Base-by-base conservation (phyloP, 30 jellyfish, hydroid and myxozoan genomes). In the Aurelia aurita region DNA sequence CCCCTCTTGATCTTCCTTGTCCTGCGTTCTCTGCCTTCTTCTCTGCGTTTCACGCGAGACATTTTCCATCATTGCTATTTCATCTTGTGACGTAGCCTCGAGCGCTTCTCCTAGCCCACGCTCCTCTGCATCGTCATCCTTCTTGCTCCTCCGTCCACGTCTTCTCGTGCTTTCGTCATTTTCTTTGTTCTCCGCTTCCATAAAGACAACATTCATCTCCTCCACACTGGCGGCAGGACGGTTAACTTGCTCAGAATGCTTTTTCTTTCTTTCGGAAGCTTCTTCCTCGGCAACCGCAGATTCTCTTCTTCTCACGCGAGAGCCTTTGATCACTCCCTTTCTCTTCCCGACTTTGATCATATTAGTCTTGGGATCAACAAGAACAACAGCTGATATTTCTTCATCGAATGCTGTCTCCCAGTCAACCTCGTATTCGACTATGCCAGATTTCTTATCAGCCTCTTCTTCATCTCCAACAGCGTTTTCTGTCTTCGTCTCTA, bases 381-480 rank as follows among this genome's bases (percentile, higher is more conserved):
- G 29, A 10, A 83, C 84, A 26, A 39, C 45, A 27, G 43, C 93
- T n/a, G 93, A 83, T 31, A 21, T 27, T 12, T 83, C 64, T 22
- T 71, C 82, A 27, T 83, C 87, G 7, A 69, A 21, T 18, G 93
- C 80, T 11, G 67, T 70, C 60, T 83, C 93, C 93, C 93, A 83
- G 28, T 83, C 93, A 26, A 83, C 93, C 72, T 69, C 93, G 60
- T 69, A 83, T 44, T 83, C 87, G 1, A 83, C 44, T n/a, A 83
- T 58, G 25, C 63, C 62, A 0, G 87, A 69, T 31, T 27, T 15
- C 71, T 35, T 26, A 7, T 49, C 60, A 11, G 46, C 49, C 21
- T 15, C 46, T 13, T 71, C 83, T 44, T 71, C 70, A 39, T 26
- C 11, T 1, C 51, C 51, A 9, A 39, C 51, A 39, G 9, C 18